Base-by-base conservation (phyloP, 1,140 invertebrate genomes). In the Colletes gigas region DNA sequence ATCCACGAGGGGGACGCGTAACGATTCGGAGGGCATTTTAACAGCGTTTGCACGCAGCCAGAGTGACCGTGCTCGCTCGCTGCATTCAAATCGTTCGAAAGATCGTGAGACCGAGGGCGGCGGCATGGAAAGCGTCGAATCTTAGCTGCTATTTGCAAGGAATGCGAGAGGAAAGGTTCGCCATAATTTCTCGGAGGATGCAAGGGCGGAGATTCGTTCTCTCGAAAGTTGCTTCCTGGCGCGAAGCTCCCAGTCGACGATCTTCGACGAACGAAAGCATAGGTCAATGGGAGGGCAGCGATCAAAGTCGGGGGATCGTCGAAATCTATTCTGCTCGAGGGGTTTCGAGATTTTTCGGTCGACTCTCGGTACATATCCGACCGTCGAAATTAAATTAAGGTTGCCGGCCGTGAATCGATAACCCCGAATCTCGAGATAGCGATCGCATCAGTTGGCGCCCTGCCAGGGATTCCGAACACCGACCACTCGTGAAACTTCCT, bases 41-140 rank as follows among this genome's bases (percentile, higher is more conserved):
- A 54, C 66, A 80, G 60, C 70, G 65, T 59, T 21, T 59, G 78
- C 50, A 59, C 55, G 78, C 76, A 30, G 78, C 19, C 57, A 47
- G 68, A 52, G 65, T 70, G 50, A 54, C 39, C 44, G n/a, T 47
- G 44, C 41, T 83, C 68, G 80, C 52, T 21, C 68, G 44, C 44
- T 67, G 83, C 86, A 87, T 83, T 83, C 85, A 55, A 85, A 88
- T 87, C 80, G 73, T 78, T 74, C 39, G 21, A 44, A 68, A 57
- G 72, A 87, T 80, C 85, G 85, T 84, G 85, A 74, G 84, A 86
- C 66, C 63, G 82, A 47, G 55, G 71, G 59, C 77, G 77, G 68
- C 15, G 30, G 72, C 72, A 63, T 55, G 79, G 74, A 63, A 78
- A 86, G 65, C 83, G 74, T 81, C 83, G 83, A 85, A 85, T 84